Evolutionary conservation across 2,888 invertebrate genomes (phyloP).

Genomic region (Teleiodes luculella): DNA sequence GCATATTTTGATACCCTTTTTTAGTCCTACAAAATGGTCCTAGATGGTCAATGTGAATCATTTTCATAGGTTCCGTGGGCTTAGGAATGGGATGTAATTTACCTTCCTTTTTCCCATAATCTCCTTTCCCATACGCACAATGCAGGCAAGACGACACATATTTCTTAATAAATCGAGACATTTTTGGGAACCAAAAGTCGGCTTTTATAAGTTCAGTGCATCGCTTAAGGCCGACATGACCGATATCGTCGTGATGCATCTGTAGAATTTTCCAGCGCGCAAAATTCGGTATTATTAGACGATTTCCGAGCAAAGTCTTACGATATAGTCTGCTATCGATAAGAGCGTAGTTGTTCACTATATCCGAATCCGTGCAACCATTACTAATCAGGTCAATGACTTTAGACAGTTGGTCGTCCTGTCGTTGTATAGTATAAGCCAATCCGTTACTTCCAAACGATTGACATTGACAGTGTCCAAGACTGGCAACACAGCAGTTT

Average conservation of each 20-base stretch:
- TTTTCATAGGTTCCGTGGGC: constrained; percentile 21
- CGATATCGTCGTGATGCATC: constrained; percentile 39
- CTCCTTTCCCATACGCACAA: constrained; percentile 36
- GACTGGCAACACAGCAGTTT: too few relatives aligned
- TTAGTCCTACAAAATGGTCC: neutral
- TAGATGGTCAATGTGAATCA: constrained; percentile 21
- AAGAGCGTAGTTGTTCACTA: too few relatives aligned
- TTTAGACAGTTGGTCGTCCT: too few relatives aligned
- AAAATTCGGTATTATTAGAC: too few relatives aligned
- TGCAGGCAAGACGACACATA: constrained; percentile 31
- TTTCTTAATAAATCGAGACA: constrained; percentile 29
- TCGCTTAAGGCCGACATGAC: constrained; percentile 29
- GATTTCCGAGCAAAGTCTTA: too few relatives aligned
- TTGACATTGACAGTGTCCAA: constrained; percentile 21
- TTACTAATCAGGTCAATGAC: too few relatives aligned
- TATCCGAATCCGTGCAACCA: too few relatives aligned
- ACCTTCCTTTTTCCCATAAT: constrained; percentile 22
- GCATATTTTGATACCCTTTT: constrained; percentile 9
- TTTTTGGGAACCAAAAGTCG: constrained; percentile 35
- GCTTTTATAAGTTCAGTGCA: constrained; percentile 30
- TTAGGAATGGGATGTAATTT: constrained; percentile 27
- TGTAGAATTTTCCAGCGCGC: too few relatives aligned
- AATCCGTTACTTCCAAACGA: constrained; percentile 24
- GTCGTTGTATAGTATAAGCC: too few relatives aligned
- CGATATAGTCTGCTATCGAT: too few relatives aligned